phyloP scores from a whole-genome alignment of 2,888 invertebrate species.

The Pseudococcus longispinus region DNA sequence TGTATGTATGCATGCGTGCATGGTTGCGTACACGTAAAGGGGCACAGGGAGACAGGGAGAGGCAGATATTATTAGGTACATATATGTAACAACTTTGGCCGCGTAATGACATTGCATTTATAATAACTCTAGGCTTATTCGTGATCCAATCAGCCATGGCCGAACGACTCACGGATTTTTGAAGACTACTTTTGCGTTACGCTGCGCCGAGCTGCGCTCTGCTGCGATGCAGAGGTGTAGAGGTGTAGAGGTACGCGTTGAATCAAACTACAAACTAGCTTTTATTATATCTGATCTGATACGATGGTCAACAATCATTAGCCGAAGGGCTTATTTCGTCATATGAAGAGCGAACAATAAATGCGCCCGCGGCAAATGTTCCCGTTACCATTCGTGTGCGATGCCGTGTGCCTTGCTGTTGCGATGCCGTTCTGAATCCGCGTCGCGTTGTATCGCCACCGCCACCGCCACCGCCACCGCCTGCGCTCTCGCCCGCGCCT shows the following conservation, averaged over 20 bases:
- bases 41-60: not conserved
- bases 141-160: conserved; percentile 56
- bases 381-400: conserved; percentile 28
- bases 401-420: not conserved
- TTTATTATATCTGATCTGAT: conserved; percentile 57
- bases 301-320: conserved; percentile 54
- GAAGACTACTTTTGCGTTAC: conserved; percentile 50
- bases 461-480: not conserved
- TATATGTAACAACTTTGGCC: conserved; percentile 50
- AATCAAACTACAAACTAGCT: conserved; percentile 50
- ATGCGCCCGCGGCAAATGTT: conserved; percentile 51
- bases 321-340: conserved; percentile 53
- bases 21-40: not conserved
- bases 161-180: conserved; percentile 56
- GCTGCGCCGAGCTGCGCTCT: not conserved
- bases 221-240: not conserved
- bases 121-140: conserved; percentile 56
- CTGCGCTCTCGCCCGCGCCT: not conserved
- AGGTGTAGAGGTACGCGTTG: not conserved
- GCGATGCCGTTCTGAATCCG: not conserved
- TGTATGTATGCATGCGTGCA: not conserved
- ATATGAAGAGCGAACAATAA: conserved; percentile 57
- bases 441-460: not conserved
- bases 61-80: not conserved
- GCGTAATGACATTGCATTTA: conserved; percentile 56